These are phyloP conservation scores for Trissonchulus sp. DNA, from an alignment of 2,888 invertebrate species.

Conservation along the genomic window DNA sequence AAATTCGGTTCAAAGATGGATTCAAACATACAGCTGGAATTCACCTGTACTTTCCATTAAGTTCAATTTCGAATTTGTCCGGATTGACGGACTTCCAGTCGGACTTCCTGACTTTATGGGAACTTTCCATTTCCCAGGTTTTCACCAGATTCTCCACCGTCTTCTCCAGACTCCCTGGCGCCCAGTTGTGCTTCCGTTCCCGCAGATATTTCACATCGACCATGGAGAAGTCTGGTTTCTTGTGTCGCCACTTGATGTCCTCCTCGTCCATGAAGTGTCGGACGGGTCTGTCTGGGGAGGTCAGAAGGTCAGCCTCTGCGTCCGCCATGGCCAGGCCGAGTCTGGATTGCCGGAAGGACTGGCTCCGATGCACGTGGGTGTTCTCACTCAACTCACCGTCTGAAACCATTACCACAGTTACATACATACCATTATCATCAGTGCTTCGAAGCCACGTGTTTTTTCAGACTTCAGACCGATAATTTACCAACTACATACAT, in stretches of 20 bases:
- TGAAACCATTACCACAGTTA: too few species aligned
- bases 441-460: too few species aligned
- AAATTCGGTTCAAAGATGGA: too few species aligned
- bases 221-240: constrained; percentile 43
- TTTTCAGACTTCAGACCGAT: too few species aligned
- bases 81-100: background rate
- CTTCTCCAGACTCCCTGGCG: constrained; percentile 46
- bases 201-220: constrained; percentile 44
- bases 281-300: constrained; percentile 5
- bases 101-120: constrained; percentile 42
- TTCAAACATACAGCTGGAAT: too few species aligned
- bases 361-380: too few species aligned
- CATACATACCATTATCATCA: too few species aligned
- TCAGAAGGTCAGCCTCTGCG: too few species aligned
- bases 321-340: too few species aligned
- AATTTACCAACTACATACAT: too few species aligned
- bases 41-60: background rate
- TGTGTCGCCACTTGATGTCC: constrained; percentile 14
- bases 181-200: constrained; percentile 42
- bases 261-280: background rate
- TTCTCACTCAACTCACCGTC: too few species aligned
- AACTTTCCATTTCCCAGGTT: constrained; percentile 52
- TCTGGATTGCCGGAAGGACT: too few species aligned
- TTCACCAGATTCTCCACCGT: constrained; percentile 51
- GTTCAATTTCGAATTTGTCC: background rate